phyloP scores from a whole-genome alignment of 2,113 vertebrate species.

The Ictidomys tridecemlineatus region DNA sequence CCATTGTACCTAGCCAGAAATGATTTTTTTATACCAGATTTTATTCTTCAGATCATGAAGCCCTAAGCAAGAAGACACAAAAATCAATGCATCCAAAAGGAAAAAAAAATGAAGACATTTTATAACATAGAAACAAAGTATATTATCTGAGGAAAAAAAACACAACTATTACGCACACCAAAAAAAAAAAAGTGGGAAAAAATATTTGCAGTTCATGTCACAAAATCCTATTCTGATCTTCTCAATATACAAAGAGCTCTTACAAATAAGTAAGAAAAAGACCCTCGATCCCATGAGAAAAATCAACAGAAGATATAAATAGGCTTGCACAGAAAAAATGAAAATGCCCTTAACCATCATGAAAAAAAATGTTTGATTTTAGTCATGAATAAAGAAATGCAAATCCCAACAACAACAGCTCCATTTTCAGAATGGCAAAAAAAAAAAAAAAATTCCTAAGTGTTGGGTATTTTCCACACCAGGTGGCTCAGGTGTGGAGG shows the following conservation, averaged over 20 bases:
- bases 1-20: too few species aligned
- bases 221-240: conserved; percentile 31
- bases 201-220: conserved; percentile 46
- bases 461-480: not conserved
- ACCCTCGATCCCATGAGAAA: not conserved
- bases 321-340: not conserved
- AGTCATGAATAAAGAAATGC: conserved; percentile 53
- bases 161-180: too few species aligned
- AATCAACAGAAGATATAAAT: not conserved
- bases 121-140: not conserved
- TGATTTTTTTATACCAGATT: not conserved
- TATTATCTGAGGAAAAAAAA: not conserved
- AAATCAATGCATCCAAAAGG: not conserved
- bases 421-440: not conserved
- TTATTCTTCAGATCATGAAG: not conserved
- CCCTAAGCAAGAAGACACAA: conserved; percentile 25
- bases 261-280: conserved; percentile 52
- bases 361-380: conserved; percentile 48
- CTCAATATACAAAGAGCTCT: conserved; percentile 57
- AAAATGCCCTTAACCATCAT: not conserved
- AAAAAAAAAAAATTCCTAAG: not conserved
- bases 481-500: not conserved
- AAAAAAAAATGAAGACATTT: not conserved
- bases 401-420: conserved; percentile 4
- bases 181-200: not conserved